Conservation (phyloP, 2,113 vertebrate genomes). For the Megaptera novaeangliae region DNA sequence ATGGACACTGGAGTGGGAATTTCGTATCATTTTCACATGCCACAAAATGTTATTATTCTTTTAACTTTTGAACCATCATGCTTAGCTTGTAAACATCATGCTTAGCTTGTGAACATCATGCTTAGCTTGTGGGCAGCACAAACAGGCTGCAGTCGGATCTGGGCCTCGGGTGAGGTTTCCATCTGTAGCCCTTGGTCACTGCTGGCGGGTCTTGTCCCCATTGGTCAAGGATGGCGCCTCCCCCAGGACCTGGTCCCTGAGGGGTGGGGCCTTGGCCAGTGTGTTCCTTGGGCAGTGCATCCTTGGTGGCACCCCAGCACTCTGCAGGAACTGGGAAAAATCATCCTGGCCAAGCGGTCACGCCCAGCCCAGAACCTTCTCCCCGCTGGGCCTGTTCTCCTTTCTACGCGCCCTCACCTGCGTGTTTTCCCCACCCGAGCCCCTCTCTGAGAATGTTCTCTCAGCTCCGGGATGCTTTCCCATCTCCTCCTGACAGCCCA, state of each 20-base stretch:
- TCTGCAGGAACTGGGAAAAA: neutral
- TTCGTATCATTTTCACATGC: neutral
- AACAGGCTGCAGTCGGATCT: neutral
- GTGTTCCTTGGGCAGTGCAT: neutral
- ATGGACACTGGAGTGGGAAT: neutral
- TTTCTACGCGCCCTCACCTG: accelerated
- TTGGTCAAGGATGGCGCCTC: accelerated
- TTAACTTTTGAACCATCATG: neutral
- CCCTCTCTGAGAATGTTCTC: neutral
- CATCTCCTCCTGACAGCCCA: neutral
- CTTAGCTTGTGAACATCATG: too few relatives aligned
- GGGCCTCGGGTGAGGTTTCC: accelerated
- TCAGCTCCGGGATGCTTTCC: neutral
- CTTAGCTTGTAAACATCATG: too few relatives aligned
- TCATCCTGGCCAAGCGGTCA: neutral
- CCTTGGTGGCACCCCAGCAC: accelerated
- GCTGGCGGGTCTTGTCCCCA: neutral
- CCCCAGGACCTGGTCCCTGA: neutral
- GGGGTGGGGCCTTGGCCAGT: neutral
- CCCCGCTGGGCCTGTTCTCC: accelerated
- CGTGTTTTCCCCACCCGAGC: accelerated
- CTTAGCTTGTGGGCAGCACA: accelerated
- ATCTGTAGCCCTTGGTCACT: neutral
- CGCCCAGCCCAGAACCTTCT: neutral
- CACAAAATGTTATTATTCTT: neutral